Evolutionary conservation across 2,888 invertebrate species (phyloP), one percentile per base, ranked within the genome.

Genomic region (Catocala fraxini): DNA sequence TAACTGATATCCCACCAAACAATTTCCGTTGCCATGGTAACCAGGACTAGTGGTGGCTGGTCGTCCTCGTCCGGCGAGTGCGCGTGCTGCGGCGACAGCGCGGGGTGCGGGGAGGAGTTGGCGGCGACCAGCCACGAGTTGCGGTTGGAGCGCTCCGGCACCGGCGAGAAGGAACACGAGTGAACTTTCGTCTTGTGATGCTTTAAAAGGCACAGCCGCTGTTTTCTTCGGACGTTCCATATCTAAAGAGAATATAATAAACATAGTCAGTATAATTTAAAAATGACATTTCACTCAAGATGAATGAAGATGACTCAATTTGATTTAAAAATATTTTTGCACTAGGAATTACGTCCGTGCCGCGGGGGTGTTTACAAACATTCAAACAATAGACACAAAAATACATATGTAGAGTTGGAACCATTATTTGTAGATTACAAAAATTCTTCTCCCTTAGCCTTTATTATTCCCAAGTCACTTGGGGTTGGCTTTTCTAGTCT

Each of bases 1-100:
- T 88, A 85, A 0, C 90, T 88, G 35, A 95, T 80, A 74, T 95
- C 93, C 96, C 96, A 96, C 95, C 95, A 95, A 0, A 95, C 94
- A 34, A 95, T 91, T 81, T 95, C 95, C 1, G 95, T 90, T 0
- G 95, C 95, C 83, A 95, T 89, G 15, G 95, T 95, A 6, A 95
- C 92, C 42, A 96, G 84, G 39, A 95, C 94, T 4, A 94, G 67
- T 0, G 95, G 94, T 4, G 92, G 88, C 45, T 87, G 85, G 4
- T 87, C 87, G 0, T 87, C 88, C 6, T 81, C 82, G 3, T 68
- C 70, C 10, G 61, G 34, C 0, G 68, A 25, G 0, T 72, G 58
- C 1, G 69, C 42, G 0, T 61, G 65, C 4, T 74, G 56, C 3
- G 80, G 69, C 0, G 68, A 59, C 7, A 59, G 66, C 0, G 77